These are phyloP conservation scores for Meloidogyne floridensis DNA, from an alignment of 1,140 invertebrate species.

Conservation along the genomic window DNA sequence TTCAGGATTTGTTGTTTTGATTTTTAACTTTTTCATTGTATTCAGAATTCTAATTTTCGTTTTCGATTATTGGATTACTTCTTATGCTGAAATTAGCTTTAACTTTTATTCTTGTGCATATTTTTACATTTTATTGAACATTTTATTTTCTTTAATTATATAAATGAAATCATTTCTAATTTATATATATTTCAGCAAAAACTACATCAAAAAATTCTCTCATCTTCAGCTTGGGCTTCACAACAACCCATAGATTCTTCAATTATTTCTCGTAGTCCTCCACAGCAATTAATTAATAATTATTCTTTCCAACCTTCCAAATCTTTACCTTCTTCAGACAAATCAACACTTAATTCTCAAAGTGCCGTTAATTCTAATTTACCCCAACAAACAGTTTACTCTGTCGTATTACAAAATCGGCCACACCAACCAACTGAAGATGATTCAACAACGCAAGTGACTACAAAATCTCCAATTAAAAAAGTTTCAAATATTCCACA, in stretches of 20 bases:
- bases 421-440: background rate
- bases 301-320: background rate
- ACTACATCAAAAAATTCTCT: background rate
- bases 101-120: too few species aligned
- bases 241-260: background rate
- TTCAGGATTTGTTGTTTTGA: too few species aligned
- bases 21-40: too few species aligned
- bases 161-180: background rate
- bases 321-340: background rate
- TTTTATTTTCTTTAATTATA: too few species aligned
- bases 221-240: background rate
- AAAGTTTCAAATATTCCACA: constrained; percentile 14
- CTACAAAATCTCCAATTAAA: background rate
- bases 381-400: background rate
- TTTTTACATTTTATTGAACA: too few species aligned
- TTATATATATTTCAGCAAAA: background rate
- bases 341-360: background rate
- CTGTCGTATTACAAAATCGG: background rate
- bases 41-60: too few species aligned
- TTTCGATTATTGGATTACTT: too few species aligned
- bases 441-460: background rate
- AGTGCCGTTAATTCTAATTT: background rate
- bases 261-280: background rate
- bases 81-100: too few species aligned
- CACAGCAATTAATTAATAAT: background rate